phyloP scores from a whole-genome alignment of 37 sponge, comb jelly and placozoan species.

The Spongilla lacustris region DNA sequence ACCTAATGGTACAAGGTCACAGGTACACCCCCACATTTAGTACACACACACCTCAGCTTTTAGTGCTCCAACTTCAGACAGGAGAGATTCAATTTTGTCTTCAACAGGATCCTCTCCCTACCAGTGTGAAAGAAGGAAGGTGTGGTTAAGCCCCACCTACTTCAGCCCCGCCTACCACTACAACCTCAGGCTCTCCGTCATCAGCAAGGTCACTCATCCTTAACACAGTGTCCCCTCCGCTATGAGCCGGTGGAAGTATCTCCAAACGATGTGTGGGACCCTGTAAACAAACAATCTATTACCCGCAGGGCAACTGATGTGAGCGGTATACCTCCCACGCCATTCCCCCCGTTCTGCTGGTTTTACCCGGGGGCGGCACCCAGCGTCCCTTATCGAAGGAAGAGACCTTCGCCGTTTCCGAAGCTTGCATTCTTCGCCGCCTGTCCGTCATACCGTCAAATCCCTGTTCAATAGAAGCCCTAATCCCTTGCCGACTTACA shows the following conservation, averaged over 20 bases:
- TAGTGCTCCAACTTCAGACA: conserved; percentile 63
- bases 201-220: conserved; percentile 66
- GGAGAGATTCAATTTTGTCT: conserved; percentile 40
- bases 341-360: conserved; percentile 30
- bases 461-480: not conserved
- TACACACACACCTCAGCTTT: conserved; percentile 47
- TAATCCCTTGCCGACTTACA: not conserved
- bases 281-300: conserved; percentile 23
- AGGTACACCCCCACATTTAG: conserved; percentile 1
- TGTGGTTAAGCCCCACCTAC: too few species aligned
- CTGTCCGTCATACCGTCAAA: not conserved
- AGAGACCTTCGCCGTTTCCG: conserved; percentile 35
- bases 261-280: conserved; percentile 86
- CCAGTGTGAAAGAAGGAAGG: not conserved
- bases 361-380: conserved; percentile 71
- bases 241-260: conserved; percentile 53
- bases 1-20: conserved; percentile 22
- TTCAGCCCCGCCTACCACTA: conserved; percentile 37
- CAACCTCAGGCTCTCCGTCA: conserved; percentile 10
- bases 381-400: conserved; percentile 46
- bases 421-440: conserved; percentile 18
- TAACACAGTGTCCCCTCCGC: conserved; percentile 42
- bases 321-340: conserved; percentile 68
- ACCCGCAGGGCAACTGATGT: too few species aligned
- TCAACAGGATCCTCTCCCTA: not conserved